A percentile compares a stretch with the other conserved stretches of the same genome.
Evolutionary conservation across 2,888 invertebrate species (phyloP).

Genomic region (Heliconius ethilla): DNA sequence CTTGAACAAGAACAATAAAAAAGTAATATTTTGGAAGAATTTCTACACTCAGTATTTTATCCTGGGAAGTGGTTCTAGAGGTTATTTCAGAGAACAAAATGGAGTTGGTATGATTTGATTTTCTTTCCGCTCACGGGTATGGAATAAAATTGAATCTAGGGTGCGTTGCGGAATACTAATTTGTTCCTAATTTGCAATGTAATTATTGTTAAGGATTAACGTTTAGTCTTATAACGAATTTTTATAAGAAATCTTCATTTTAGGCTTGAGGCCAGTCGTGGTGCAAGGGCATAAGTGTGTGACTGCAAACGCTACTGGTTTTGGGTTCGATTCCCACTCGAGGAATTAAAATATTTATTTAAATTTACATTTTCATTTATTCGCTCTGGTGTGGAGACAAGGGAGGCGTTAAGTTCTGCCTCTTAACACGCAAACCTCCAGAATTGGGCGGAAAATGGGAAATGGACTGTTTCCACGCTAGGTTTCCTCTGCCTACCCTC

Average conservation of each 20-base stretch:
- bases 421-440: too few relatives aligned
- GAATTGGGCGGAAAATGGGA: too few relatives aligned
- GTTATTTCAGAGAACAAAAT: slow-evolving; percentile 44
- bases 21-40: slow-evolving; percentile 39
- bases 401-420: too few relatives aligned
- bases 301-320: too few relatives aligned
- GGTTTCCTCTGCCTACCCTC: too few relatives aligned
- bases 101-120: slow-evolving; percentile 46
- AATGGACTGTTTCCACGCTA: too few relatives aligned
- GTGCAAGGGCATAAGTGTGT: too few relatives aligned
- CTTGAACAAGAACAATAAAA: slow-evolving; percentile 42
- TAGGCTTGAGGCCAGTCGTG: not conserved
- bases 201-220: slow-evolving; percentile 20
- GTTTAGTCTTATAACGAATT: not conserved
- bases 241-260: not conserved
- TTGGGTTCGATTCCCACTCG: too few relatives aligned
- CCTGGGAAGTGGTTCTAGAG: slow-evolving; percentile 36
- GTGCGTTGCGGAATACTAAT: slow-evolving; percentile 33
- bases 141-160: slow-evolving; percentile 37
- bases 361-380: too few relatives aligned
- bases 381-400: too few relatives aligned
- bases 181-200: slow-evolving; percentile 29
- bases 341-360: too few relatives aligned
- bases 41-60: slow-evolving; percentile 40
- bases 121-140: slow-evolving; percentile 40